These are phyloP conservation scores for Pomacea maculata DNA, from an alignment of 1,140 invertebrate genomes.

Conservation along the genomic window DNA sequence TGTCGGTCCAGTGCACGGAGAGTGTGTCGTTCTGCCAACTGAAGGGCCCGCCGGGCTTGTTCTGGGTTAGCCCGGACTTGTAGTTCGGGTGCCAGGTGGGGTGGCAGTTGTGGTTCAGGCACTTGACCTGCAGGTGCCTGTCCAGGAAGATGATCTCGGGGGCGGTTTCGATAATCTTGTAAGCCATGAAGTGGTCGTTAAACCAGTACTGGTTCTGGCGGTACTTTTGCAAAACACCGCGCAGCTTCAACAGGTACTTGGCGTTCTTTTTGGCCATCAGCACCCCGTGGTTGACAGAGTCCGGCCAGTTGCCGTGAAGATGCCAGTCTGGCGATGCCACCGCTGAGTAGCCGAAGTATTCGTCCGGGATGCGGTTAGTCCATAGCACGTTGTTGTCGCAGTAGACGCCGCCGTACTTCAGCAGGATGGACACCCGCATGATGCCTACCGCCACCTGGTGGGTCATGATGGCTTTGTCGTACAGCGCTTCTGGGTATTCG, in stretches of 20 bases:
- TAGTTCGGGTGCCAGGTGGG: constrained; percentile 38
- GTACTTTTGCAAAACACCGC: constrained; percentile 25
- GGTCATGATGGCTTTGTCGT: constrained; percentile 32
- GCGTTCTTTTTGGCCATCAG: constrained; percentile 38
- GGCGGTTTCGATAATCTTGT: constrained; percentile 31
- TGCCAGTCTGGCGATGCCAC: constrained; percentile 39
- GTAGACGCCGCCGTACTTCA: constrained; percentile 41
- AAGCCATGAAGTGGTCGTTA: constrained; percentile 37
- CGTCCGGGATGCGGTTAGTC: constrained; percentile 13
- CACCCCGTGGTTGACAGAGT: constrained; percentile 37
- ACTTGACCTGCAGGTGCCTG: constrained; percentile 37
- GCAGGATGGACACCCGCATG: constrained; percentile 33
- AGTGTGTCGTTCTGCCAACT: constrained; percentile 36
- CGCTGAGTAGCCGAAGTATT: constrained; percentile 27
- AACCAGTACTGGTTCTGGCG: constrained; percentile 32
- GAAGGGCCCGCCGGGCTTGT: constrained; percentile 26
- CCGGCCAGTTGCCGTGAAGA: constrained; percentile 36
- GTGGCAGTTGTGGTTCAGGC: constrained; percentile 39
- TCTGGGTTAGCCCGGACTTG: constrained; percentile 26
- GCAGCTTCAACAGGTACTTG: constrained; percentile 33
- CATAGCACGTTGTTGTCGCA: constrained; percentile 30
- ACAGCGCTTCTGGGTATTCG: constrained; percentile 36
- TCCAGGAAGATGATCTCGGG: constrained; percentile 25
- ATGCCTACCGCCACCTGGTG: constrained; percentile 26
- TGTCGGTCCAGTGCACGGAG: constrained; percentile 33